phyloP scores from a whole-genome alignment of 2,113 vertebrate genomes.

The Zapus hudsonius region DNA sequence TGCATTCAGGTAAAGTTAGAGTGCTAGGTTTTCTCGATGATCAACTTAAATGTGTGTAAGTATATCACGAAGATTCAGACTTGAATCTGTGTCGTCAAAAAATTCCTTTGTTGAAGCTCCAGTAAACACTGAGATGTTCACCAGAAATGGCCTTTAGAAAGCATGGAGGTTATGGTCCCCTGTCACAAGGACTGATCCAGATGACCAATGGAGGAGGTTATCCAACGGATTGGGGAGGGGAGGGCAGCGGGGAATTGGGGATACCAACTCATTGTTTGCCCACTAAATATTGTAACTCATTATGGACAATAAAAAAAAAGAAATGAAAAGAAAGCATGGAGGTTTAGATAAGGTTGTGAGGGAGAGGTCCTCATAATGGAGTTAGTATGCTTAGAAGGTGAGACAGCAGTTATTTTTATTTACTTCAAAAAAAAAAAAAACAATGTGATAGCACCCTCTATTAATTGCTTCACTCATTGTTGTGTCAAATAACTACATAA shows the following conservation, averaged over 20 bases:
- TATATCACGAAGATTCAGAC: background rate
- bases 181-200: too few relatives aligned
- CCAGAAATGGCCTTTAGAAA: too few relatives aligned
- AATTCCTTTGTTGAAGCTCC: background rate
- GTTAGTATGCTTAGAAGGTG: background rate
- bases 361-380: rapidly evolving
- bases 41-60: background rate
- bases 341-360: background rate
- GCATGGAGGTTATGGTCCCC: too few relatives aligned
- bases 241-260: too few relatives aligned
- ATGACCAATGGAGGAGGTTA: too few relatives aligned
- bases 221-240: too few relatives aligned
- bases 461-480: too few relatives aligned
- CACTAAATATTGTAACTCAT: too few relatives aligned
- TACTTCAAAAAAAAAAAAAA: background rate
- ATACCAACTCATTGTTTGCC: too few relatives aligned
- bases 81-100: background rate
- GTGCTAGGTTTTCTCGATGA: constrained; percentile 29
- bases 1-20: constrained; percentile 57
- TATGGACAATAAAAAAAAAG: too few relatives aligned
- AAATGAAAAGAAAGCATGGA: too few relatives aligned
- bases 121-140: rapidly evolving
- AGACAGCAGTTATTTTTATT: background rate
- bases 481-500: too few relatives aligned
- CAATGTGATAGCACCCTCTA: background rate